Evolutionary conservation across 2,888 invertebrate genomes (phyloP).

Genomic region (Drosophila percnosoma): DNA sequence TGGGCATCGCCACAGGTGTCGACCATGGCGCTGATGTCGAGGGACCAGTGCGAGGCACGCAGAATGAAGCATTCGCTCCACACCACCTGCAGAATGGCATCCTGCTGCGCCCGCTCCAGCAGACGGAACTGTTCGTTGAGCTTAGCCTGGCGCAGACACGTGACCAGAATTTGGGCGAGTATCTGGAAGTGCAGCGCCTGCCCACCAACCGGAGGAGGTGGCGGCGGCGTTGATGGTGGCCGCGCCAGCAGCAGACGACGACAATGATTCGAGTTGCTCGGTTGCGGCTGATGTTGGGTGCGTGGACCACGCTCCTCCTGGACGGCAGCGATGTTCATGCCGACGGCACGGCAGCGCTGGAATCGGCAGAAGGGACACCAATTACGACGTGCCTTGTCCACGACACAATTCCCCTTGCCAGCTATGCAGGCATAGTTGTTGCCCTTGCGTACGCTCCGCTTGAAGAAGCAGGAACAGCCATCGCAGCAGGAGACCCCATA

Average conservation of each 20-base stretch:
- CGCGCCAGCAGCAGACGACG: slow-evolving; percentile 6
- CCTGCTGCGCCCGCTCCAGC: slow-evolving; percentile 86
- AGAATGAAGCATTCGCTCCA: slow-evolving; percentile 88
- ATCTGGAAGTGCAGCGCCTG: slow-evolving; percentile 86
- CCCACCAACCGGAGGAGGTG: slow-evolving; percentile 18
- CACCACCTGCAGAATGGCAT: slow-evolving; percentile 86
- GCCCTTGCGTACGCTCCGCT: slow-evolving; percentile 91
- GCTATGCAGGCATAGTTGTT: slow-evolving; percentile 92
- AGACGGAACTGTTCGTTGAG: slow-evolving; percentile 86
- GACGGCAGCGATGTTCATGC: slow-evolving; percentile 93
- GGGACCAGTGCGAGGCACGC: slow-evolving; percentile 87
- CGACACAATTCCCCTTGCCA: slow-evolving; percentile 89
- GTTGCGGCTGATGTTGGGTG: slow-evolving; percentile 43
- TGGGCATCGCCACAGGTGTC: slow-evolving; percentile 81
- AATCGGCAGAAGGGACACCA: slow-evolving; percentile 95
- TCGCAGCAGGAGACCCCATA: slow-evolving; percentile 94
- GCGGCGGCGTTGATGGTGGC: slow-evolving; percentile 1
- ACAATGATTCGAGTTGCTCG: background rate
- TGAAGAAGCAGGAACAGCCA: slow-evolving; percentile 96
- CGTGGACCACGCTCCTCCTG: slow-evolving; percentile 94
- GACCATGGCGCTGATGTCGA: slow-evolving; percentile 84
- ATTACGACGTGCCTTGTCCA: slow-evolving; percentile 93
- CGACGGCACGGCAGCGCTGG: slow-evolving; percentile 90
- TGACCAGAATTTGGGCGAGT: slow-evolving; percentile 87
- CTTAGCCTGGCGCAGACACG: slow-evolving; percentile 86